Evolutionary conservation across 2,113 vertebrate genomes (phyloP).

Genomic region (Sinocyclocheilus anshuiensis): DNA sequence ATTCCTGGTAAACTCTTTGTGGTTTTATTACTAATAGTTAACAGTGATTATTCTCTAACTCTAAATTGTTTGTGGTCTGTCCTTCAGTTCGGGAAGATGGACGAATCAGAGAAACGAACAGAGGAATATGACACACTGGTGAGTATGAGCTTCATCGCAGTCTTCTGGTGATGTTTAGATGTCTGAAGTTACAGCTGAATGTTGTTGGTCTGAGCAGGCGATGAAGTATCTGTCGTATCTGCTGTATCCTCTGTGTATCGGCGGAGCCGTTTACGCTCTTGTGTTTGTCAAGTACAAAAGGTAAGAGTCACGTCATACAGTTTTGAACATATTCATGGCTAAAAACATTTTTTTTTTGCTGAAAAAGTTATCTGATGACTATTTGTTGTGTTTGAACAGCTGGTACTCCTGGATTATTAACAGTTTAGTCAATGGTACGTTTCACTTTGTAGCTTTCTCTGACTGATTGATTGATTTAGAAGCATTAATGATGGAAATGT

Average conservation of each 20-base stretch:
- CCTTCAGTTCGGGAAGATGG: slow-evolving; percentile 86
- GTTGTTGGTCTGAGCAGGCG: slow-evolving; percentile 73
- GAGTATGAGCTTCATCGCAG: slow-evolving; percentile 28
- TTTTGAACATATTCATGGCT: too few species aligned
- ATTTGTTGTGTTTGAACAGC: slow-evolving; percentile 68
- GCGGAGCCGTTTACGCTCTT: slow-evolving; percentile 89
- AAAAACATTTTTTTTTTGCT: too few species aligned
- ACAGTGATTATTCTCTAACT: not conserved
- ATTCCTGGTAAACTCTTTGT: slow-evolving; percentile 77
- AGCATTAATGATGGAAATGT: not conserved
- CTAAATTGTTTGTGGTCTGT: not conserved
- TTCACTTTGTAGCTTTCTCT: not conserved
- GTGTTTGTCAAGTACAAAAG: slow-evolving; percentile 95
- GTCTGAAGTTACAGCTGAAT: not conserved
- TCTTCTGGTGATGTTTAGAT: not conserved
- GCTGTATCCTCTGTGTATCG: slow-evolving; percentile 91
- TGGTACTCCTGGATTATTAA: slow-evolving; percentile 99
- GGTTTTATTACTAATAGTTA: not conserved
- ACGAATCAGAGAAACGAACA: slow-evolving; percentile 89
- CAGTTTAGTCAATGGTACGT: slow-evolving; percentile 95
- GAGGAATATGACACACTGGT: slow-evolving; percentile 96
- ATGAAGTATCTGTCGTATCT: slow-evolving; percentile 96
- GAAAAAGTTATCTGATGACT: not conserved
- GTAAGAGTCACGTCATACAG: slow-evolving; percentile 63
- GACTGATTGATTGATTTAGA: not conserved